Evolutionary conservation across 2,888 invertebrate genomes (phyloP), one percentile per base, ranked within the genome.

Genomic region (Pristionchus entomophagus): DNA sequence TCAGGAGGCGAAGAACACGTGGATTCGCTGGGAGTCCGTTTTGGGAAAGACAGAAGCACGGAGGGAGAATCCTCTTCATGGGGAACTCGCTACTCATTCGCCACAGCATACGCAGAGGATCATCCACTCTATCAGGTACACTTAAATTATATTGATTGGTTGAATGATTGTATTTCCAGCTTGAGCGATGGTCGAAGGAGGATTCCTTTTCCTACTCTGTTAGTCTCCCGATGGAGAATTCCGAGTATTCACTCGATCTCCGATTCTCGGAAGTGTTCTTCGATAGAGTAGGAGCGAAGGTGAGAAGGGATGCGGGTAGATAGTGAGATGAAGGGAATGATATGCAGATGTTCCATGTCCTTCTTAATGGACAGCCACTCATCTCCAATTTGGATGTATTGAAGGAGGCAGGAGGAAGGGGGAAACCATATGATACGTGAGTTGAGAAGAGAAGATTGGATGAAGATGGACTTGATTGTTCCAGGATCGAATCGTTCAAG

Each of bases 251-350:
- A 22, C 69, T 84, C n/a, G 51, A 56, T n/a, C 73, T 84, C 53
- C 84, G 84, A 29, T 84, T 84, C 73, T 32, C 84, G 12, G 84
- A 84, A 69, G 84, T 84, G 22, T 84, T 56, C 84, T 84, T 84
- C 73, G 51, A 73, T 14, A 45, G 73, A 12, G 38, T 73, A 6
- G 84, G 73, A 49, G 59, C 56, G 22, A 84, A 84, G 73, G 84
- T 83, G 22, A 81, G 81, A 38, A 35, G 69, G 35, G 35, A 19
- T 69, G 45, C 45, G n/a, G 32, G 29, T 65, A 12, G 32, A 35
- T 1, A 65, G 2, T 2, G 17, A 69, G 17, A 69, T 38, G 38
- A 22, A 22, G n/a, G 32, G 12, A 69, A 2, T 65, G 35, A 17
- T 65, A 35, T 35, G 17, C 73, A 84, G 84, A 73, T 84, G 26